A percentile compares a stretch with the other conserved stretches of the same genome.
Conservation (phyloP, 2,888 invertebrate genomes). For the Callyntrura guangdongensis region DNA sequence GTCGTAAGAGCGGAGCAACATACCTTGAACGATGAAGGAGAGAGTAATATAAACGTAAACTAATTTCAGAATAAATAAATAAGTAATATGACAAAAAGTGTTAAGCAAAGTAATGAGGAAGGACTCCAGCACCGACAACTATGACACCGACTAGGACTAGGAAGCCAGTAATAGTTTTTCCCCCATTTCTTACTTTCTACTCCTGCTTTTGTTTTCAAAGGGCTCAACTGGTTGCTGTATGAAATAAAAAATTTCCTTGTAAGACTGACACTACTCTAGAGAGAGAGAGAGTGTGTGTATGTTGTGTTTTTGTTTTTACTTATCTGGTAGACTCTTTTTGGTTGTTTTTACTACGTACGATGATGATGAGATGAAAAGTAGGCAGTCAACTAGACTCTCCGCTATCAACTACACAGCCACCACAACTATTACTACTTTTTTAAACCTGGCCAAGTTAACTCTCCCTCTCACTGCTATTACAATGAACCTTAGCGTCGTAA, state of each 20-base stretch:
- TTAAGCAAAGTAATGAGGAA: slow-evolving; percentile 41
- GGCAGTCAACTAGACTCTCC: neutral
- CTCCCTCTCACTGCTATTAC: neutral
- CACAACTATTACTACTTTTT: neutral
- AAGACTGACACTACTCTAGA: too few species aligned
- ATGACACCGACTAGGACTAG: neutral
- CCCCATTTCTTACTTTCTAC: neutral
- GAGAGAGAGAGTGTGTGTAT: too few species aligned
- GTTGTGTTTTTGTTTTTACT: slow-evolving; percentile 29
- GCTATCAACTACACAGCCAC: neutral
- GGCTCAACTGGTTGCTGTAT: slow-evolving; percentile 35
- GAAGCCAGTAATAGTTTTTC: slow-evolving; percentile 39
- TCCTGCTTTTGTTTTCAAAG: neutral
- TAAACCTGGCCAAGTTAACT: slow-evolving; percentile 9
- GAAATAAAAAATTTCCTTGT: neutral
- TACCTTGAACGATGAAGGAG: neutral
- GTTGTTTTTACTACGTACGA: too few species aligned
- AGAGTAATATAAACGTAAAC: slow-evolving; percentile 25
- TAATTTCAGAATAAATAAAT: slow-evolving; percentile 58
- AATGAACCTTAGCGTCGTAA: too few species aligned
- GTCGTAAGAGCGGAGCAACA: neutral
- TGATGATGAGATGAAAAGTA: neutral
- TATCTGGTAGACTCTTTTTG: neutral
- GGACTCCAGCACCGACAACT: neutral
- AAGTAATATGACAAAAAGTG: slow-evolving; percentile 49